Evolutionary conservation across 2,888 invertebrate species (phyloP), one percentile per base, ranked within the genome.

Genomic region (Dryobota labecula): DNA sequence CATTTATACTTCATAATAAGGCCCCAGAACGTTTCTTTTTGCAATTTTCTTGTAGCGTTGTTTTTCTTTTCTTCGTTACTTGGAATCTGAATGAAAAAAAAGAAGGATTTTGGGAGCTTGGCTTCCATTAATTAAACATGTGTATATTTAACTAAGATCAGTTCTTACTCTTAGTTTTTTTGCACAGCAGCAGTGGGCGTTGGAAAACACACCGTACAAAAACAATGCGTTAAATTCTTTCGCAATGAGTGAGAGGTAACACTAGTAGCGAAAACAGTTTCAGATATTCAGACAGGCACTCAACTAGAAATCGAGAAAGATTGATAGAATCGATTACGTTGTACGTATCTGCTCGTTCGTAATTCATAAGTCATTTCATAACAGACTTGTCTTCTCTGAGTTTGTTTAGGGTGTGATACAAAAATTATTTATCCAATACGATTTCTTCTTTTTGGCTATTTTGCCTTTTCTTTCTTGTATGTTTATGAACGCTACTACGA

Each of bases 301-400:
- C 80, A 62, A 64, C 70, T 85, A 81, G 83, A 82, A 84, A 85
- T 83, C 73, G 70, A 78, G 53, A 76, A 62, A 80, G 84, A 86
- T 87, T 80, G 75, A 83, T 64, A 71, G 78, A 58, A 62, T 58
- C 71, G 86, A 86, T 87, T 85, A 76, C 75, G 41, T 73, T 41
- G 62, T 61, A 73, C 74, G 64, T 71, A 76, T 73, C 30, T 79
- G 68, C 72, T 54, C 43, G n/a, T 57, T 53, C 47, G n/a, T 62
- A 33, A 53, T 20, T 56, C 30, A 13, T 64, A 49, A 47, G 15
- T 62, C 30, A 53, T 63, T 66, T 54, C 41, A 53, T 49, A 71
- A 68, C 38, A 30, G 66, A 51, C 56, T 49, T 69, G 63, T 82
- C 66, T 49, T 45, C 13, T 18, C 18, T 1, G n/a, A 62, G 45